These are phyloP conservation scores for Dexiosoma caninum DNA, from an alignment of 2,888 invertebrate genomes.

Conservation along the genomic window DNA sequence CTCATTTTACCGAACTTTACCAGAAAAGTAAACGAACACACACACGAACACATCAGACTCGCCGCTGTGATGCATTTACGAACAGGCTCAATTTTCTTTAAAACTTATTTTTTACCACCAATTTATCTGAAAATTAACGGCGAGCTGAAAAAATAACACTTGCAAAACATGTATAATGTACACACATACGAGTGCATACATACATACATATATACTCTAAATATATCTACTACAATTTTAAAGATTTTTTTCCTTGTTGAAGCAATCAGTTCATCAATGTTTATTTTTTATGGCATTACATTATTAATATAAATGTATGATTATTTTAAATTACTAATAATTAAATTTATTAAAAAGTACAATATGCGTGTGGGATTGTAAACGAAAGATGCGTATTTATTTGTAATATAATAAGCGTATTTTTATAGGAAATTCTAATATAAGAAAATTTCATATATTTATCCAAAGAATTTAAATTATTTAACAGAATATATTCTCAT, in stretches of 20 bases:
- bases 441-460: slow-evolving; percentile 23
- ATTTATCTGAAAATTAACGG: too few relatives aligned
- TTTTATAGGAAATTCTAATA: slow-evolving; percentile 32
- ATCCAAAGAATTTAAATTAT: slow-evolving; percentile 2
- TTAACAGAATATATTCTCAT: not conserved
- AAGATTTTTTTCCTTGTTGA: slow-evolving; percentile 8
- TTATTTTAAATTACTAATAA: slow-evolving; percentile 10
- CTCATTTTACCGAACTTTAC: too few relatives aligned
- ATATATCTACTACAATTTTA: too few relatives aligned
- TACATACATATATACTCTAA: not conserved
- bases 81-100: too few relatives aligned
- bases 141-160: too few relatives aligned
- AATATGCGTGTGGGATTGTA: slow-evolving; percentile 39
- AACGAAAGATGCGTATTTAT: slow-evolving; percentile 1
- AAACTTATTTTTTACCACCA: too few relatives aligned
- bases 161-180: too few relatives aligned
- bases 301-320: slow-evolving; percentile 6
- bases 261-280: slow-evolving; percentile 37
- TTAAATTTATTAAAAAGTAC: slow-evolving; percentile 26
- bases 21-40: too few relatives aligned
- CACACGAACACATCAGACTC: too few relatives aligned
- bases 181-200: not conserved
- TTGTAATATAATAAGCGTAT: slow-evolving; percentile 56
- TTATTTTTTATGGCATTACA: slow-evolving; percentile 48
- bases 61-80: too few relatives aligned